phyloP scores from a whole-genome alignment of 2,888 invertebrate genomes.

The Cremastinae sp. region DNA sequence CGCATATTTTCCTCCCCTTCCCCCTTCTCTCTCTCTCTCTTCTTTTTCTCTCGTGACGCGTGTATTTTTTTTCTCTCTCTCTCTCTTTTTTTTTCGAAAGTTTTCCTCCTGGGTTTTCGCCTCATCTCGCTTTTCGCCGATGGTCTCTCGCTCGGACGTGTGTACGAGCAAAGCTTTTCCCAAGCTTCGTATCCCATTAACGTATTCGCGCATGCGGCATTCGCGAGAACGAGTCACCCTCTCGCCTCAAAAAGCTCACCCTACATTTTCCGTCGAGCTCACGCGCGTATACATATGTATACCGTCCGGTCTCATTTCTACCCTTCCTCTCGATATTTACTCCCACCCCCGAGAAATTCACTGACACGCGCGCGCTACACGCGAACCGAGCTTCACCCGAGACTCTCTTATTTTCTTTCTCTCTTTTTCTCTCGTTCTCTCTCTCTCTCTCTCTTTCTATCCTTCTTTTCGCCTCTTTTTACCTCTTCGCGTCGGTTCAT shows the following conservation, averaged over 20 bases:
- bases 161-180: slow-evolving; percentile 2
- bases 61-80: too few relatives aligned
- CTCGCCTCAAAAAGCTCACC: too few relatives aligned
- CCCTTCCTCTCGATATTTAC: too few relatives aligned
- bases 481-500: slow-evolving; percentile 33
- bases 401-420: background rate
- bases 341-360: too few relatives aligned
- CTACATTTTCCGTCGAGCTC: too few relatives aligned
- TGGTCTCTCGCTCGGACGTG: background rate
- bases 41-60: background rate
- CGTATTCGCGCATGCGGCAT: too few relatives aligned
- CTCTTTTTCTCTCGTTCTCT: background rate
- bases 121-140: background rate
- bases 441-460: background rate
- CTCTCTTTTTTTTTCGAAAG: background rate
- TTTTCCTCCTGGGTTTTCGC: slow-evolving; percentile 1
- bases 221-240: too few relatives aligned
- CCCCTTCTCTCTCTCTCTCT: slow-evolving; percentile 37
- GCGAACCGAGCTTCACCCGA: too few relatives aligned
- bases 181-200: background rate
- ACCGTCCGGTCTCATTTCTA: too few relatives aligned
- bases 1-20: slow-evolving; percentile 19
- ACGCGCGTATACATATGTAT: too few relatives aligned
- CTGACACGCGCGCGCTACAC: too few relatives aligned
- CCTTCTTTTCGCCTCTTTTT: background rate